Base-by-base conservation (phyloP, 2,113 vertebrate species). In the Calyptommatus sinebrachiatus region DNA sequence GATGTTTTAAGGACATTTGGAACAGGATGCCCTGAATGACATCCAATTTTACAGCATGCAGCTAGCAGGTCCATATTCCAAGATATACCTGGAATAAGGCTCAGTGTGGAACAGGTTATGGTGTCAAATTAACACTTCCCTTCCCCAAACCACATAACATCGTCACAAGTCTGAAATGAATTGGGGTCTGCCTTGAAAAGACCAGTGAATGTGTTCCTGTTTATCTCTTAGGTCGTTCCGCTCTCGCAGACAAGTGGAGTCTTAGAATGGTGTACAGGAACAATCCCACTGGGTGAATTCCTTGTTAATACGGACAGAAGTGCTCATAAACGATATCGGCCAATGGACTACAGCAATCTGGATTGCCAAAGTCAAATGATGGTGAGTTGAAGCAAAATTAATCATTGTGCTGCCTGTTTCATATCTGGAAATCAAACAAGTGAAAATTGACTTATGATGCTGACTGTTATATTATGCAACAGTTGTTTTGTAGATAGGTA, bases 231-330 rank as follows among this genome's bases (percentile, higher is more conserved):
- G 98, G 98, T 99, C 88, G 97, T 99, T 87, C 98, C 98, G 0
- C 97, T 99, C 80, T 99, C 98, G 3, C 97, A 99, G 95, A 93
- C 96, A 48, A 99, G 98, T 7, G 98, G 98, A 0, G 96, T 99
- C 74, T 95, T 99, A 14, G 98, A 99, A 82, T 99, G 98, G 98
- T 99, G 98, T 86, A 95, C 96, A 0, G 98, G 98, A 70, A 99
- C 98, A 10, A 91, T 94, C 77, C 98, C 98, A 22, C 96, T 99
- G 1, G 98, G 98, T 62, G 97, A 98, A 86, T 99, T 97, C 81
- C 95, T 99, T 48, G 95, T 97, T 41, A 96, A 97, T 29, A 53
- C 81, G 0, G 92, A 91, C 26, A 94, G 94, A 73, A 97, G 97
- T 84, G 97, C 98, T 65, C 98, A 99, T 93, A 96, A 92, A 82